Conservation (phyloP, 53 echinoderm and acorn worm genomes). For the Holothuria scabra region DNA sequence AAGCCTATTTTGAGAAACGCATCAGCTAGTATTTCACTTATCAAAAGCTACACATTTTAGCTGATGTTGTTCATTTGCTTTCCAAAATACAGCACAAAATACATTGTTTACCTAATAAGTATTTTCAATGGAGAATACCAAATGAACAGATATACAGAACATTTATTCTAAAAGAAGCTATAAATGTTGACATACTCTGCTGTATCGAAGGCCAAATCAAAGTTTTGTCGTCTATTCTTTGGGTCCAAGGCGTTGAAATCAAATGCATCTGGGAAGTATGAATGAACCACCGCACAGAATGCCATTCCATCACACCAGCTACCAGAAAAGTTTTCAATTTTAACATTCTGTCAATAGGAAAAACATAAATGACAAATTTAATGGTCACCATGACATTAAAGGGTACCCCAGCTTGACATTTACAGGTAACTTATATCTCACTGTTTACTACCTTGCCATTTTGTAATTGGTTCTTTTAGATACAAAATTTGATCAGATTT, state of each 20-base stretch:
- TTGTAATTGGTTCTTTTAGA: neutral
- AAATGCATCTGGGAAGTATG: conserved; percentile 80
- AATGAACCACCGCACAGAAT: conserved; percentile 92
- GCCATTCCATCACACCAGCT: conserved; percentile 94
- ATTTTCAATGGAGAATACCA: no score
- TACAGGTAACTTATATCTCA: neutral
- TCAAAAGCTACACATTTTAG: no score
- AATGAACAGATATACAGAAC: no score
- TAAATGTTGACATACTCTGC: conserved; percentile 81
- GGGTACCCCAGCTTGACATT: neutral
- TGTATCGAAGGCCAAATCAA: conserved; percentile 91
- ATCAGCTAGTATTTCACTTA: no score
- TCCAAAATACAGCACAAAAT: no score
- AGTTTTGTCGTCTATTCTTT: conserved; percentile 84
- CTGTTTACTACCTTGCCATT: neutral
- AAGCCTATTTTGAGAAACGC: no score
- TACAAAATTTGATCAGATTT: no score
- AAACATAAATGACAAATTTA: neutral
- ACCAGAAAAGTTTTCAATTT: conserved; percentile 85
- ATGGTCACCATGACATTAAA: no score
- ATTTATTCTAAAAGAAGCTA: no score
- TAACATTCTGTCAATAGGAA: conserved; percentile 64
- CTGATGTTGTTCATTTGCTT: no score
- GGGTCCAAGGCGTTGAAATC: conserved; percentile 81
- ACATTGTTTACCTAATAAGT: no score